A percentile compares a stretch with the other conserved stretches of the same genome.
Conservation (phyloP, 2,888 invertebrate genomes). For the Clunio marinus region DNA sequence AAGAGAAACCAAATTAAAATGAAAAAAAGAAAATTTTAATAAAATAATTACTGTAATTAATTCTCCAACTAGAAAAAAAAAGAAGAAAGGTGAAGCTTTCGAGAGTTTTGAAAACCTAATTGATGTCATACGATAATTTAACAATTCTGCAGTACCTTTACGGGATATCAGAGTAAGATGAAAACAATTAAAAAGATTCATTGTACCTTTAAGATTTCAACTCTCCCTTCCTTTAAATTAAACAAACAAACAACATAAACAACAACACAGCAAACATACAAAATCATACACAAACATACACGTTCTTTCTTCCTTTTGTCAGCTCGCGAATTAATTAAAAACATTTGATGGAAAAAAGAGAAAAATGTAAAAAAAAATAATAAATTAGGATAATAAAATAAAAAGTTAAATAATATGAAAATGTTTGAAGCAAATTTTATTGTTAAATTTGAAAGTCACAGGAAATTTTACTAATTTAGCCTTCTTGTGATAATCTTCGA, state of each 20-base stretch:
- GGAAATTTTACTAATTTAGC: background rate
- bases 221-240: too few species aligned
- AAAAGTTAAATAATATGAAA: background rate
- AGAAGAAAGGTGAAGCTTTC: background rate
- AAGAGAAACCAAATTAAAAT: background rate
- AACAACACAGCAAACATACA: too few species aligned
- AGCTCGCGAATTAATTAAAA: background rate
- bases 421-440: too few species aligned
- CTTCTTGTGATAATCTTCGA: background rate
- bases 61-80: background rate
- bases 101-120: background rate
- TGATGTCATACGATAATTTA: background rate
- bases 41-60: background rate
- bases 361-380: background rate
- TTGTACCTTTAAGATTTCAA: too few species aligned
- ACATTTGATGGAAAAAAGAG: slow-evolving; percentile 1
- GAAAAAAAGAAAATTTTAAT: background rate
- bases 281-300: too few species aligned
- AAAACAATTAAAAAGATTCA: too few species aligned
- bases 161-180: background rate
- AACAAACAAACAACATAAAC: too few species aligned
- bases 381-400: slow-evolving; percentile 2
- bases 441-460: background rate
- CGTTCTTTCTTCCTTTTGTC: too few species aligned
- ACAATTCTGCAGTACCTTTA: slow-evolving; percentile 6